Evolutionary conservation across 2,888 invertebrate species (phyloP).

Genomic region (Noctua janthe): DNA sequence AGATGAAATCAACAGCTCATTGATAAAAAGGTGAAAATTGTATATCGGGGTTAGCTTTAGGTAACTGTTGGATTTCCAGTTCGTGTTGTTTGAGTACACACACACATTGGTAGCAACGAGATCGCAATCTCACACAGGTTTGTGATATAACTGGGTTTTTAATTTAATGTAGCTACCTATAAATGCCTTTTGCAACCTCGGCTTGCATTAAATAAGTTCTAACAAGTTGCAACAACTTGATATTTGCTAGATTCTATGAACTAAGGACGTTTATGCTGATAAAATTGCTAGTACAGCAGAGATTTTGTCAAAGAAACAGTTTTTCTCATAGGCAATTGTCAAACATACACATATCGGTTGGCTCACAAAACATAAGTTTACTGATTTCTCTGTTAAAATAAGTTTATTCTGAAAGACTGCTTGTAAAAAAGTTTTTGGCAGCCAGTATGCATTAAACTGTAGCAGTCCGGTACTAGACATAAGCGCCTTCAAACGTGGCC

Average conservation of each 20-base stretch:
- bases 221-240: constrained; percentile 26
- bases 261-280: not conserved
- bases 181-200: constrained; percentile 47
- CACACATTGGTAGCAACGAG: constrained; percentile 38
- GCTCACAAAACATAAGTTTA: not conserved
- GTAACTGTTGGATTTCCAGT: constrained; percentile 63
- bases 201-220: constrained; percentile 28
- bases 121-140: constrained; percentile 59
- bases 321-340: not conserved
- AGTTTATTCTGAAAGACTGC: not conserved
- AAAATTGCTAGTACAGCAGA: not conserved
- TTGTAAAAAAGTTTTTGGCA: not conserved
- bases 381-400: not conserved
- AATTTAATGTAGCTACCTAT: constrained; percentile 40
- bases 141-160: constrained; percentile 54
- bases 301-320: no score
- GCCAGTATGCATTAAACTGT: no score
- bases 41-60: constrained; percentile 52
- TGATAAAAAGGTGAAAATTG: constrained; percentile 72
- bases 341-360: not conserved
- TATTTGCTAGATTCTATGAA: constrained; percentile 20
- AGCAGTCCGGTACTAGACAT: not conserved
- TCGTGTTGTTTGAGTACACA: constrained; percentile 55
- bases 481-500: not conserved
- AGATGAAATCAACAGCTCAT: constrained; percentile 70